These are phyloP conservation scores for Anguilla anguilla DNA, from an alignment of 2,797 vertebrate species.

Conservation along the genomic window DNA sequence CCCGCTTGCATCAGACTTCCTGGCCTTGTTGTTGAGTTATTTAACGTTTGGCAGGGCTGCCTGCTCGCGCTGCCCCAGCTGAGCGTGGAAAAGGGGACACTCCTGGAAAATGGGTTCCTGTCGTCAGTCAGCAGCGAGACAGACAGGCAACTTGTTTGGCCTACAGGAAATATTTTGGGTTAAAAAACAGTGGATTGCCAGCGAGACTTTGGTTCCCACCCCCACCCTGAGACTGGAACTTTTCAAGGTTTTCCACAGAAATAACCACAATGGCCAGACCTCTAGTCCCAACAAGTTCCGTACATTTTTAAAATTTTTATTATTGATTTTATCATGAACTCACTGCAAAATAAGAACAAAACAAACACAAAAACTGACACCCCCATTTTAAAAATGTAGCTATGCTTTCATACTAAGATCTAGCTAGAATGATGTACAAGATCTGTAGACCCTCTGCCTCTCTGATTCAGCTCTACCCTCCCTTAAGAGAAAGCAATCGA, in stretches of 20 bases:
- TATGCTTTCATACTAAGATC: neutral
- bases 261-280: neutral
- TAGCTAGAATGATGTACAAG: neutral
- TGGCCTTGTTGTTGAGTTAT: neutral
- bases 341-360: neutral
- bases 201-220: neutral
- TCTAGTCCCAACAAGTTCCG: neutral
- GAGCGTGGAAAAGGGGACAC: slow-evolving; percentile 36
- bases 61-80: neutral
- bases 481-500: neutral
- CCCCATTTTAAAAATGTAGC: neutral
- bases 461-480: neutral
- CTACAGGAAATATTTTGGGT: neutral
- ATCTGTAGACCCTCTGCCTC: neutral
- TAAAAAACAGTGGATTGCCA: neutral
- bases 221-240: neutral
- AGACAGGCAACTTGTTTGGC: slow-evolving; percentile 20
- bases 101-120: slow-evolving; percentile 50
- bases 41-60: neutral
- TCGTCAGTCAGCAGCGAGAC: slow-evolving; percentile 48
- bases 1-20: neutral
- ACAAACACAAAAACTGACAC: neutral
- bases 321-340: neutral
- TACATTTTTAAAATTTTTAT: neutral
- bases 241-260: neutral